Base-by-base conservation (phyloP, 1,140 invertebrate species). In the Triops longicaudatus region DNA sequence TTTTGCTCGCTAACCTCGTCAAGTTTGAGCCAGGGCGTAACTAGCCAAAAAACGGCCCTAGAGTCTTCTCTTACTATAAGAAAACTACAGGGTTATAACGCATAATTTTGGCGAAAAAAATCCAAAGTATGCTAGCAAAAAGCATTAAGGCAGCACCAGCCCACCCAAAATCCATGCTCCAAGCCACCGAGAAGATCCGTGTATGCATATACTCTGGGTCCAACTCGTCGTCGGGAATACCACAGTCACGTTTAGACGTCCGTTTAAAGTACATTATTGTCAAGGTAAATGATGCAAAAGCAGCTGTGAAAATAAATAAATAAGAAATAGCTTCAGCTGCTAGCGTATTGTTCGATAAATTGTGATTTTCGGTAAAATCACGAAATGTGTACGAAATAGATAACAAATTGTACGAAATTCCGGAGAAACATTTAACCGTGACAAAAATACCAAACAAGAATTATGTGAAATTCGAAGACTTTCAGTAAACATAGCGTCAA, bases 211-310 rank as follows among this genome's bases (percentile, higher is more conserved):
- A 85, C 31, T 82, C 80, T 3, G 82, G 78, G 22, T 79, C 44
- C 50, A 79, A 76, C 77, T 43, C 1, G 75, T 80, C 73, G 73
- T 79, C 82, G 42, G 85, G 77, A 26, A 82, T 79, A 43, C 83
- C 82, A 75, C 82, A 83, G 42, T 84, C 84, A 43, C 82, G 88
- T 10, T 89, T 89, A 80, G 93, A 91, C 72, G 90, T 87, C 12
- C 93, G 86, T 82, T 96, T 96, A 83, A 93, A 93, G 82, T 95
- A 91, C 81, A 95, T 94, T 82, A 96, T 96, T 84, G 92, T 92
- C 73, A 96, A 84, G 0, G 93, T 94, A 84, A 96, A 96, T 73
- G 94, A 87, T 37, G 92, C 92, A 82, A 96, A 96, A 0, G 93
- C 89, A 37, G 92, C 93, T 95, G 87, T 11, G 88, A 89, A 80